A percentile compares a stretch with the other conserved stretches of the same genome.
Evolutionary conservation across 2,797 vertebrate species (phyloP).

Genomic region (Lemur catta): DNA sequence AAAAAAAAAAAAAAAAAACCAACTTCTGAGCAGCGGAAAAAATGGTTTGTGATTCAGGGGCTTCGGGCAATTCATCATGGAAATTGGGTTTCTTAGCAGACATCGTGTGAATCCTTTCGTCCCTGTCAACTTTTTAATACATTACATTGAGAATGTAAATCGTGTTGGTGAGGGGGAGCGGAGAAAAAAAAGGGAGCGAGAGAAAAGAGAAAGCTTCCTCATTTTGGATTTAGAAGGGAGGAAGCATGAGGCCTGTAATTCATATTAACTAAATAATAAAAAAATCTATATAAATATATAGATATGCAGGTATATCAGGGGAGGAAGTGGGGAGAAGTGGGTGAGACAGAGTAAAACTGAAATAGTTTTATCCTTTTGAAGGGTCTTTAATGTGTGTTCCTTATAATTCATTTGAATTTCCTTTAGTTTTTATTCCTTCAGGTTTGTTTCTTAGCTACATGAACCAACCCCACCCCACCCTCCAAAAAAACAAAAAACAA

Average conservation of each 20-base stretch:
- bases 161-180: constrained; percentile 90
- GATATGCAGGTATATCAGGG: constrained; percentile 73
- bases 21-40: constrained; percentile 95
- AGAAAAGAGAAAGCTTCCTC: constrained; percentile 84
- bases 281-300: constrained; percentile 82
- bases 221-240: constrained; percentile 87
- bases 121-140: constrained; percentile 99
- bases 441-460: constrained; percentile 74
- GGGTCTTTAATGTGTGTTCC: constrained; percentile 74
- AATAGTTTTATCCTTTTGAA: constrained; percentile 81
- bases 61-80: constrained; percentile 99
- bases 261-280: constrained; percentile 88
- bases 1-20: constrained; percentile 87
- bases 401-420: constrained; percentile 81
- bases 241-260: constrained; percentile 86
- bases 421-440: constrained; percentile 74
- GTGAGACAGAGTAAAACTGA: constrained; percentile 82
- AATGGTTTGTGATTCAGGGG: constrained; percentile 99
- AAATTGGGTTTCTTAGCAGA: constrained; percentile 99
- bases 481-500: too few species aligned
- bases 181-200: constrained; percentile 63
- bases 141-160: constrained; percentile 99
- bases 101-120: constrained; percentile 99
- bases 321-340: constrained; percentile 68
- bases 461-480: neutral